A percentile compares a stretch with the other conserved stretches of the same genome.
Conservation (phyloP, 2,888 invertebrate genomes). For the Galerucella calmariensis region DNA sequence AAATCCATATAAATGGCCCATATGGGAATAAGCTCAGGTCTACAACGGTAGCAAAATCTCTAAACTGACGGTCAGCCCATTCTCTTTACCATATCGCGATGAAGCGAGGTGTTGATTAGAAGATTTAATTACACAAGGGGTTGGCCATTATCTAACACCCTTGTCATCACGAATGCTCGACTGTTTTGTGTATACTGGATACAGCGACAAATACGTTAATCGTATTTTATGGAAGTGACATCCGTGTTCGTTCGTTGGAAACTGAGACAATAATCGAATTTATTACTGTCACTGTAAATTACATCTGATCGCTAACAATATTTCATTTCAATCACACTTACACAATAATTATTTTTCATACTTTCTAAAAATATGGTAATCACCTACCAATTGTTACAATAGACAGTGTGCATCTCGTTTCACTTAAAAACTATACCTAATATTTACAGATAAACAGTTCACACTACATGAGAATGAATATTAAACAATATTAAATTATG, state of each 20-base stretch:
- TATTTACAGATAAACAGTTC: no score
- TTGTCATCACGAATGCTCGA: conserved; percentile 25
- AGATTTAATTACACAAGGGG: conserved; percentile 63
- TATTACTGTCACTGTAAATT: conserved; percentile 1
- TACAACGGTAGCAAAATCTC: conserved; percentile 50
- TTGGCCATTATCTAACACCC: conserved; percentile 52
- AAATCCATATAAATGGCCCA: conserved; percentile 65
- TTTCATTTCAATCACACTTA: conserved; percentile 1
- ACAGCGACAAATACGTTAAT: conserved; percentile 19
- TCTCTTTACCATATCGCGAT: conserved; percentile 58
- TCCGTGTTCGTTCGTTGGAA: not conserved
- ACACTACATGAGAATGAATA: no score
- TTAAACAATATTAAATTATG: no score
- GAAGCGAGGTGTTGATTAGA: conserved; percentile 65
- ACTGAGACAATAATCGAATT: conserved; percentile 10
- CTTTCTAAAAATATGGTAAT: not conserved
- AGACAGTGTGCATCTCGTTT: no score
- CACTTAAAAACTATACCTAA: no score
- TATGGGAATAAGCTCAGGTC: conserved; percentile 59
- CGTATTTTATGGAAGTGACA: conserved; percentile 18
- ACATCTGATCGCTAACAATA: conserved; percentile 1
- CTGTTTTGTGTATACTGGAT: conserved; percentile 17
- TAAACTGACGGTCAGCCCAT: conserved; percentile 55
- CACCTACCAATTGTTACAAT: not conserved
- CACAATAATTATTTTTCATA: not conserved